Evolutionary conservation across 1,140 invertebrate genomes (phyloP).

Genomic region (Nasonia vitripennis): DNA sequence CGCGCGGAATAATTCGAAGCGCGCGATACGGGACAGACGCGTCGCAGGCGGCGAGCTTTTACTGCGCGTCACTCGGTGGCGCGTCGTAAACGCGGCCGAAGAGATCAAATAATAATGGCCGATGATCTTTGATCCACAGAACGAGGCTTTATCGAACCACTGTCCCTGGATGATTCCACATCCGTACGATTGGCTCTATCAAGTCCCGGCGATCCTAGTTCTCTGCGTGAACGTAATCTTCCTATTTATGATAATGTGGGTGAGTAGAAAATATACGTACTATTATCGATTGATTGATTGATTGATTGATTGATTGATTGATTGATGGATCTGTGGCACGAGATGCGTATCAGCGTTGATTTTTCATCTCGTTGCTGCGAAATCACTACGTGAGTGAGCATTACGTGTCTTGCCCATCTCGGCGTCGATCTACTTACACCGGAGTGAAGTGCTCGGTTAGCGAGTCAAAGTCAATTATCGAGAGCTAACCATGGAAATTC

Average conservation of each 20-base stretch:
- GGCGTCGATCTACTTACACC: too few relatives aligned
- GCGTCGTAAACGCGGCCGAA: background rate
- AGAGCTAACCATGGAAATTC: background rate
- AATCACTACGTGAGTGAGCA: too few relatives aligned
- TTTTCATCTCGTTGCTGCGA: too few relatives aligned
- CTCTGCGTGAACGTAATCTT: constrained; percentile 90
- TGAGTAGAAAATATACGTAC: constrained; percentile 72
- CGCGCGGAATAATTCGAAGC: too few relatives aligned
- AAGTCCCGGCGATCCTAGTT: constrained; percentile 83
- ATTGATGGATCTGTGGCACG: background rate
- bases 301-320: background rate
- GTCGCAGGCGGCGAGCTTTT: too few relatives aligned
- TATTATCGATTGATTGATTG: background rate
- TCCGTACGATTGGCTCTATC: constrained; percentile 87
- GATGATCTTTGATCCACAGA: constrained; percentile 57
- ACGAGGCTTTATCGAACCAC: constrained; percentile 69
- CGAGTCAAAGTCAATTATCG: too few relatives aligned
- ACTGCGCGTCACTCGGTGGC: background rate
- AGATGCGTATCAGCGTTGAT: background rate
- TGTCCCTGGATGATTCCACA: constrained; percentile 85
- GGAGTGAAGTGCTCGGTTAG: too few relatives aligned
- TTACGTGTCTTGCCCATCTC: too few relatives aligned
- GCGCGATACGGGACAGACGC: too few relatives aligned
- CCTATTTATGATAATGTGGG: constrained; percentile 94
- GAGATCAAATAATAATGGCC: background rate